These are phyloP conservation scores for Aplysina aerophoba DNA, from an alignment of 37 sponge, comb jelly and placozoan genomes.

Conservation along the genomic window DNA sequence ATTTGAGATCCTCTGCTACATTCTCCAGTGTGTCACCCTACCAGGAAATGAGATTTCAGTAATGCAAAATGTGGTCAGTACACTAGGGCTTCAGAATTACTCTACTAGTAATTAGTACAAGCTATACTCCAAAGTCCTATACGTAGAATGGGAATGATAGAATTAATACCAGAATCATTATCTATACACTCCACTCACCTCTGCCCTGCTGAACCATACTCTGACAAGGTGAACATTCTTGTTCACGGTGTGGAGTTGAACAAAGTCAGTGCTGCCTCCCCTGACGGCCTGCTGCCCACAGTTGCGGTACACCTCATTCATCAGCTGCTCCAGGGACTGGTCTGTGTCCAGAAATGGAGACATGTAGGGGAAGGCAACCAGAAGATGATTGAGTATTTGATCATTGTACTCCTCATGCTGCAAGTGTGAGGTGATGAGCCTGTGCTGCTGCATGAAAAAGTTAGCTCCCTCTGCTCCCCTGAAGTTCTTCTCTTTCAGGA, in stretches of 20 bases:
- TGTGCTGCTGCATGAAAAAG: slow-evolving; percentile 65
- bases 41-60: too few species aligned
- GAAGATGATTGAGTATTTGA: slow-evolving; percentile 82
- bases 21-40: slow-evolving; percentile 85
- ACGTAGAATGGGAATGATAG: too few species aligned
- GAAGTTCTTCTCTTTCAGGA: slow-evolving; percentile 68
- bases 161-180: too few species aligned
- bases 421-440: slow-evolving; percentile 77
- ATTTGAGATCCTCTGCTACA: slow-evolving; percentile 67
- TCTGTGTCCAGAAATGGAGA: slow-evolving; percentile 67
- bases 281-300: slow-evolving; percentile 43
- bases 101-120: too few species aligned
- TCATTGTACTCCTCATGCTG: slow-evolving; percentile 94
- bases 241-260: slow-evolving; percentile 71
- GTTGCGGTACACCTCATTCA: slow-evolving; percentile 52
- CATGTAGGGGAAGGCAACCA: slow-evolving; percentile 78
- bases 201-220: slow-evolving; percentile 87
- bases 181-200: slow-evolving; percentile 46
- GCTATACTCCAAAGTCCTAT: too few species aligned
- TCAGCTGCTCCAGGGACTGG: slow-evolving; percentile 52
- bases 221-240: slow-evolving; percentile 78
- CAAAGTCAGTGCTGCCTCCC: slow-evolving; percentile 24
- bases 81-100: too few species aligned
- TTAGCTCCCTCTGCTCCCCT: slow-evolving; percentile 52
- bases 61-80: too few species aligned